Conservation (phyloP, 2,113 vertebrate genomes). For the Brienomyrus brachyistius region DNA sequence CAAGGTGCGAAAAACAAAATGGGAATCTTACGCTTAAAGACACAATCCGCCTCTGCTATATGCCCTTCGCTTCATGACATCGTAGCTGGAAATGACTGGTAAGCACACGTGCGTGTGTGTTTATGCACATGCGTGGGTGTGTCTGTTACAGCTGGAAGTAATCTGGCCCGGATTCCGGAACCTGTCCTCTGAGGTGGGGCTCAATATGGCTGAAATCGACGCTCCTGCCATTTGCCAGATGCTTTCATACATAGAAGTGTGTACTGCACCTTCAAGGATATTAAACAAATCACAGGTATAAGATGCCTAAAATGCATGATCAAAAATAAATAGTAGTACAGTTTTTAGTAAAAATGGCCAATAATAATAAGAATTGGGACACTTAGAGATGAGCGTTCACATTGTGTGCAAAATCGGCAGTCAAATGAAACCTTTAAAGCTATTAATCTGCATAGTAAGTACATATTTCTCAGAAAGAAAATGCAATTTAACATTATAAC, state of each 20-base stretch:
- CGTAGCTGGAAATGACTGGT: not conserved
- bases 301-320: not conserved
- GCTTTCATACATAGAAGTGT: not conserved
- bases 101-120: not conserved
- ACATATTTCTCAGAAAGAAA: not conserved
- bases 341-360: not conserved
- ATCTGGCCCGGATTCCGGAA: constrained; percentile 33
- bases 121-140: constrained; percentile 1
- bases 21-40: not conserved
- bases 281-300: not conserved
- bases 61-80: too few species aligned
- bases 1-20: not conserved
- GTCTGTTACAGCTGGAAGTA: constrained; percentile 38
- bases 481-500: not conserved
- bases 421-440: not conserved
- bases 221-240: not conserved
- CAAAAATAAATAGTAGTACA: not conserved
- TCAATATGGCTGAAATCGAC: constrained; percentile 31
- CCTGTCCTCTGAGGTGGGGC: constrained; percentile 21
- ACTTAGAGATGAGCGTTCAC: not conserved
- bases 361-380: not conserved
- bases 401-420: not conserved
- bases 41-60: not conserved
- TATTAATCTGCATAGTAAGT: not conserved
- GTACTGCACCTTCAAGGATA: not conserved